phyloP scores from a whole-genome alignment of 2,797 vertebrate genomes.

The Paratrypauchen microcephalus region DNA sequence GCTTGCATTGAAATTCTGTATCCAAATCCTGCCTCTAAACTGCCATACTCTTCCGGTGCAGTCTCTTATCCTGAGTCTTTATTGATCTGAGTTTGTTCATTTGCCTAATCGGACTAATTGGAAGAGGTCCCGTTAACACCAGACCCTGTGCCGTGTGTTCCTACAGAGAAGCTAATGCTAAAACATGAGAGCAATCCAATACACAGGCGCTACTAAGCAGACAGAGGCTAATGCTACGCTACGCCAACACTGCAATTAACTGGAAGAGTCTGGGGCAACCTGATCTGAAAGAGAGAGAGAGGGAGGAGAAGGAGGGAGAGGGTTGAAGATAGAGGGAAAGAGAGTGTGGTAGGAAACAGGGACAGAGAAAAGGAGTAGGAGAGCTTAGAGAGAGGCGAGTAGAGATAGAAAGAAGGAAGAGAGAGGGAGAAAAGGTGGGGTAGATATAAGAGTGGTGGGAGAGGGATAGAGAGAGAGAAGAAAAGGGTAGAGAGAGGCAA shows the following conservation, averaged over 20 bases:
- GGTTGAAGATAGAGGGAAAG: neutral
- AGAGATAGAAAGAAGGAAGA: neutral
- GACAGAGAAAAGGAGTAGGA: neutral
- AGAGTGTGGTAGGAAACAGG: too few species aligned
- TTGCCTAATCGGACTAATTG: slow-evolving; percentile 15
- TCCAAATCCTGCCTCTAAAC: neutral
- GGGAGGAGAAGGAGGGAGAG: neutral
- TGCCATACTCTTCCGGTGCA: neutral
- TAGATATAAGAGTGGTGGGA: too few species aligned
- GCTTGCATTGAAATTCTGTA: neutral
- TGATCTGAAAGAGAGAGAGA: neutral
- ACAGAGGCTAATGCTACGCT: neutral
- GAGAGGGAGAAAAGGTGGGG: neutral
- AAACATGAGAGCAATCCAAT: slow-evolving; percentile 13
- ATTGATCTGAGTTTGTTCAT: slow-evolving; percentile 2
- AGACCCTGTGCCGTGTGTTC: neutral
- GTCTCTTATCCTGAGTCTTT: neutral
- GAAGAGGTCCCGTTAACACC: neutral
- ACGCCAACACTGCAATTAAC: slow-evolving; percentile 4
- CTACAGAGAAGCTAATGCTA: slow-evolving; percentile 6
- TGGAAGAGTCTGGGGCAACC: neutral
- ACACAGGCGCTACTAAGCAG: neutral
- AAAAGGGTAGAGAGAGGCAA: too few species aligned
- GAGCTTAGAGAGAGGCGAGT: neutral
- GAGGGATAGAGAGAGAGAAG: too few species aligned